Base-by-base conservation (phyloP, 2,113 vertebrate species). In the Haemorhous mexicanus region DNA sequence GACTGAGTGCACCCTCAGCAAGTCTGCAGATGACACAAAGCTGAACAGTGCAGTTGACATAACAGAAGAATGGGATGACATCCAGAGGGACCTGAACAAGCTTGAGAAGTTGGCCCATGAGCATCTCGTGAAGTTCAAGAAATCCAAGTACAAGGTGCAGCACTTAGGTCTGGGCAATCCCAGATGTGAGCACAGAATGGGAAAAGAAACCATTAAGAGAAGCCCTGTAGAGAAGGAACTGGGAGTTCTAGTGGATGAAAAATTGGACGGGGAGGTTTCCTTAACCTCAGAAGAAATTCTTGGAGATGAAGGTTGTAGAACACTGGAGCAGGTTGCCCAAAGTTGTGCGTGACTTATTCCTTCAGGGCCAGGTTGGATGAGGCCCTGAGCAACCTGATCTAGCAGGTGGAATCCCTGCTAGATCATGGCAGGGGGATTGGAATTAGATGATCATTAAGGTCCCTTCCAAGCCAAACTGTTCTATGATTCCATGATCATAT, bases 141-240 rank as follows among this genome's bases (percentile, higher is more conserved):
- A 75, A 52, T 46, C 20, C 53, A 53, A 30, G n/a, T 59, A 10
- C 39, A 30, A 52, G 39, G 3, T 67, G 16, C 28, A 46, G 37
- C 28, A 30, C 6, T 24, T 59, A 44, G 33, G 37, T 67, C 0
- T 0, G 52, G 23, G 9, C 2, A 68, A 68, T 53, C 20, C 11
- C n/a, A 67, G 46, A 53, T 6, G 4, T 61, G 33, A 67, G 39
- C 61, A 26, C 9, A 61, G 46, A 82, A 39, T n/a, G 20, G 39
- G 16, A 68, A 28, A 46, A 67, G 3, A 53, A 61, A 30, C 4
- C 46, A 21, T 10, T 46, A 61, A 61, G 15, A 61, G 7, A 39
- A 75, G 28, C 7, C 13, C 20, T n/a, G 20, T 21, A 37, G 39
- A 53, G 53, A 61, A n/a, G 11, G 6, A 41, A n/a, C 53, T 46